Evolutionary conservation across 1,140 invertebrate genomes (phyloP), one percentile per base, ranked within the genome.

Genomic region (Drosophila equinoxialis): DNA sequence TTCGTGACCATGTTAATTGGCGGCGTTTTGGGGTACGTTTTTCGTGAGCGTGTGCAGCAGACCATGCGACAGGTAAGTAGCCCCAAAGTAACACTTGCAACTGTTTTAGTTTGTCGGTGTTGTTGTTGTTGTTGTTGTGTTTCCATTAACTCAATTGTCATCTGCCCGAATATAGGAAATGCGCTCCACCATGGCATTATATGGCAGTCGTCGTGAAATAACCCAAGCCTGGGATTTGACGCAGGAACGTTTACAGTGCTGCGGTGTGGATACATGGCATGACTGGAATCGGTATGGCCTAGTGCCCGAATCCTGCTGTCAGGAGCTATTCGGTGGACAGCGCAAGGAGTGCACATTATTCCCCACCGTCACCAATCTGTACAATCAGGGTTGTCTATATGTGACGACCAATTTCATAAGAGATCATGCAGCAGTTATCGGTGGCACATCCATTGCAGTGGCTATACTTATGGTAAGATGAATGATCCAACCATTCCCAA

Each of bases 1-100:
- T 97, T 98, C 91, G 96, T 98, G 63, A 96, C 96, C 61, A 96
- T 98, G 94, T 92, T 98, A 69, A 95, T 98, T 76, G 97, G 97
- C 20, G 97, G 97, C 14, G 96, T 98, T 62, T 93, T 98, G 41
- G 96, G 96, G 26, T 98, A 97, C 85, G 96, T 98, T 37, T 98
- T 98, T 92, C 94, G 96, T 57, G 95, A 95, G 73, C 95, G 97
- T 90, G 95, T 97, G 11, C 91, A 95, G 26, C 93, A 94, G 23
- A 95, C 95, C 0, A 93, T 97, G 91, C 94, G 96, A 77, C 94
- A 92, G 79, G 91, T 91, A 65, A 72, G 71, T 41, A 55, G 37
- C 20, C 6, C n/a, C 39, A 33, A 1, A 41, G 30, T 48, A 35
- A 7, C 26, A 35, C 8, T 0, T 54, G 61, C 14, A 2, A 26